These are phyloP conservation scores for Drosophila orosa DNA, from an alignment of 1,140 invertebrate species.

Conservation along the genomic window DNA sequence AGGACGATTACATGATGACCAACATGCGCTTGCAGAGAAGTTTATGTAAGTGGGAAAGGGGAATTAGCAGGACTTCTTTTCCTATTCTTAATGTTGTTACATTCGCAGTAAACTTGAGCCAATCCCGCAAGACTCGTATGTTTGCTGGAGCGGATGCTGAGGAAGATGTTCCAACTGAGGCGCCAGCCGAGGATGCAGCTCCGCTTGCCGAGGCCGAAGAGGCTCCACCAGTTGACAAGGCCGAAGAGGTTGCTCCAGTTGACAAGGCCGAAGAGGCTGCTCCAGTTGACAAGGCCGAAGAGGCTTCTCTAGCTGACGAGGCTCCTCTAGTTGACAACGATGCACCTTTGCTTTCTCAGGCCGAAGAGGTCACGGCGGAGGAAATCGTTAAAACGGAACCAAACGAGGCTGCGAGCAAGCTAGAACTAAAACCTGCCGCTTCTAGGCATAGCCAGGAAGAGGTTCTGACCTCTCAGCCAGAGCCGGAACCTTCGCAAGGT, in stretches of 20 bases:
- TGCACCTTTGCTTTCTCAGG: neutral
- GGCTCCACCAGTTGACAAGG: neutral
- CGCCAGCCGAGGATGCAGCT: constrained; percentile 13
- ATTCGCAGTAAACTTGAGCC: constrained; percentile 26
- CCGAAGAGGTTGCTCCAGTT: neutral
- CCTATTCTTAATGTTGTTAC: neutral
- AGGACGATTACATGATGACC: constrained; percentile 61
- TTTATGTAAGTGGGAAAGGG: constrained; percentile 43
- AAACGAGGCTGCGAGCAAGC: neutral
- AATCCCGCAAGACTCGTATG: constrained; percentile 52
- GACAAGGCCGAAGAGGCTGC: constrained; percentile 6
- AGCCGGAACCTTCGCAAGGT: neutral
- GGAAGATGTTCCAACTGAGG: constrained; percentile 12
- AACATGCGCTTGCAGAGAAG: constrained; percentile 60
- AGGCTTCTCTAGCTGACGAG: constrained; percentile 1
- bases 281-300: neutral
- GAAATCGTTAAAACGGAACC: neutral
- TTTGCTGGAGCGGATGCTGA: constrained; percentile 60
- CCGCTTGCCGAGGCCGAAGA: neutral
- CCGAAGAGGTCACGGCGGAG: neutral
- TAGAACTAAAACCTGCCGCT: neutral
- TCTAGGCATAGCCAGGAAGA: neutral
- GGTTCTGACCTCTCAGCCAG: neutral
- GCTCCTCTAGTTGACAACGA: neutral
- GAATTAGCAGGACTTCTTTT: neutral